Percentiles rank a stretch among this genome's conserved stretches.
These are phyloP conservation scores for Nudaria mundana DNA, from an alignment of 2,888 invertebrate species.

Conservation along the genomic window DNA sequence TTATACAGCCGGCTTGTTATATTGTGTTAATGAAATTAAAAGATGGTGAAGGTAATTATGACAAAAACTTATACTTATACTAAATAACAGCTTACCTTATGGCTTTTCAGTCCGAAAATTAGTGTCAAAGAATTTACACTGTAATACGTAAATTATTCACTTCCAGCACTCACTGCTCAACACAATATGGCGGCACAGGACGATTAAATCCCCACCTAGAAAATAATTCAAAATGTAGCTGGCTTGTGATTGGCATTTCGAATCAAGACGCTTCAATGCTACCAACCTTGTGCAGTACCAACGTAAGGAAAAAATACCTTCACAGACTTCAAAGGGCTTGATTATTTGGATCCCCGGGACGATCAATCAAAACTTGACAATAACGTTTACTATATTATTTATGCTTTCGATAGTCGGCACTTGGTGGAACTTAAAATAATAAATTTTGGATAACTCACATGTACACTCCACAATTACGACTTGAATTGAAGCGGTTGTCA, in stretches of 20 bases:
- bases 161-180: conserved; percentile 75
- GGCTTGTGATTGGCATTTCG: conserved; percentile 57
- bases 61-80: conserved; percentile 65
- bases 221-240: conserved; percentile 68
- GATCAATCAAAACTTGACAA: too few relatives aligned
- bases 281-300: conserved; percentile 35
- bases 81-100: conserved; percentile 63
- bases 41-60: conserved; percentile 37
- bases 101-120: conserved; percentile 67
- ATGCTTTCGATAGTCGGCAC: too few relatives aligned
- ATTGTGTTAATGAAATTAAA: conserved; percentile 23
- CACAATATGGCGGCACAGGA: conserved; percentile 78
- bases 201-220: conserved; percentile 73
- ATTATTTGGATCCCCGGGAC: too few relatives aligned
- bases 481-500: too few relatives aligned
- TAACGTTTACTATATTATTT: too few relatives aligned
- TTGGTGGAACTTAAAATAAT: too few relatives aligned
- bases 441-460: too few relatives aligned
- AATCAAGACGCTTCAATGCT: conserved; percentile 64
- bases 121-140: conserved; percentile 68
- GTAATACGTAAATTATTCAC: conserved; percentile 62
- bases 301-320: too few relatives aligned
- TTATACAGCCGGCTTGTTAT: conserved; percentile 27
- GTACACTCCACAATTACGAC: too few relatives aligned
- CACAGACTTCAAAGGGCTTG: too few relatives aligned